These are phyloP conservation scores for Ephialtes manifestator DNA, from an alignment of 2,888 invertebrate species.

Conservation along the genomic window DNA sequence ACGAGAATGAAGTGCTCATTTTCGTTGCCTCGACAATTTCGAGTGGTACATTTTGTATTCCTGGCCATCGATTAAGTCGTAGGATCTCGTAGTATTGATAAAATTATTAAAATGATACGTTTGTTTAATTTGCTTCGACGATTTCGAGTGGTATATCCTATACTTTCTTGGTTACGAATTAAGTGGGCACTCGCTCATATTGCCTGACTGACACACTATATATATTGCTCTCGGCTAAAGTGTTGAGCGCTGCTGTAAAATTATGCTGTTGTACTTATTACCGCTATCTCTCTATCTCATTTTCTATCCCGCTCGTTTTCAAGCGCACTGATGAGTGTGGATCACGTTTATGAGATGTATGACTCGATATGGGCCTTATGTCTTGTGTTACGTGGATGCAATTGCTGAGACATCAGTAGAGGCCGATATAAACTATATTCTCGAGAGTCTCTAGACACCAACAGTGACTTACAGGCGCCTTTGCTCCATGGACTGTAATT, in stretches of 20 bases:
- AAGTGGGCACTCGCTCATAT: constrained; percentile 38
- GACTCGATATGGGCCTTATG: constrained; percentile 38
- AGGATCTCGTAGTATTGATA: neutral
- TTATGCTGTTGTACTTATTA: neutral
- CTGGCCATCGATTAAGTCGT: neutral
- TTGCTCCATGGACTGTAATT: constrained; percentile 58
- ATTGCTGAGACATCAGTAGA: constrained; percentile 54
- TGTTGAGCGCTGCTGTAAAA: constrained; percentile 11
- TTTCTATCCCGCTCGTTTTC: constrained; percentile 8
- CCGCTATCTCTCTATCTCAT: neutral
- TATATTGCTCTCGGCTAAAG: constrained; percentile 18
- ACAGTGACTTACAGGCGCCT: constrained; percentile 19
- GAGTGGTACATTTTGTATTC: too few species aligned
- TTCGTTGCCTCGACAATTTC: too few species aligned
- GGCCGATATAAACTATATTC: constrained; percentile 23
- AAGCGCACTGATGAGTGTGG: constrained; percentile 37
- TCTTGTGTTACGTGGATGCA: constrained; percentile 35
- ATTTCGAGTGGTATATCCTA: constrained; percentile 3
- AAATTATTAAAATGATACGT: neutral
- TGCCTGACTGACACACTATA: neutral
- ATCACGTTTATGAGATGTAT: constrained; percentile 55
- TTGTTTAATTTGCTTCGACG: neutral
- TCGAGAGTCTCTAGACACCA: constrained; percentile 38
- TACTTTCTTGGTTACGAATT: constrained; percentile 11
- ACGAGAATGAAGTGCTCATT: too few species aligned